Conservation (phyloP, 2,113 vertebrate species). For the Haemorhous mexicanus region DNA sequence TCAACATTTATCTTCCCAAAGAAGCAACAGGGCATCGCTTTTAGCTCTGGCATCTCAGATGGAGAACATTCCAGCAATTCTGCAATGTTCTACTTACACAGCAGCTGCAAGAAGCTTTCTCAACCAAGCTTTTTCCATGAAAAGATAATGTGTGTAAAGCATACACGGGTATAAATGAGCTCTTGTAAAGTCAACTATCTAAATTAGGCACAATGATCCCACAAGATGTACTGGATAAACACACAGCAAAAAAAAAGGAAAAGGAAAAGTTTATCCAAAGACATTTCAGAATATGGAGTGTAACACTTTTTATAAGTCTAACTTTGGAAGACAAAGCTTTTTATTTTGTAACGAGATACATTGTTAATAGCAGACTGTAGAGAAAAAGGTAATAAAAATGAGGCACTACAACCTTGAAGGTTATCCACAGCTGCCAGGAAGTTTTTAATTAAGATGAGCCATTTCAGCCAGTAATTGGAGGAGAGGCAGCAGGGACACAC, state of each 20-base stretch:
- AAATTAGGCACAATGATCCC: background rate
- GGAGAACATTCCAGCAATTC: background rate
- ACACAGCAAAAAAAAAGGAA: background rate
- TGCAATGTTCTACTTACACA: background rate
- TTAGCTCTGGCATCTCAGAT: background rate
- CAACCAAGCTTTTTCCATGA: background rate
- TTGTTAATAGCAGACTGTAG: background rate
- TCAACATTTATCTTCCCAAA: background rate
- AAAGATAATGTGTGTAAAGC: background rate
- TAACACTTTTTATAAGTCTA: constrained; percentile 15
- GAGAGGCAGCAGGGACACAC: background rate
- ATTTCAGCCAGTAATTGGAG: constrained; percentile 5
- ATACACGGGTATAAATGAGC: background rate
- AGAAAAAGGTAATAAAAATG: constrained; percentile 47
- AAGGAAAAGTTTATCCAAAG: constrained; percentile 24
- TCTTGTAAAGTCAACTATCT: background rate
- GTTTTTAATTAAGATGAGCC: constrained; percentile 51
- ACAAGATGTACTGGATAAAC: background rate
- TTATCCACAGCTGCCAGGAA: constrained; percentile 49
- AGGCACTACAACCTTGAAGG: constrained; percentile 13
- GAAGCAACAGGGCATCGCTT: background rate
- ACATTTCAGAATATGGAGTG: constrained; percentile 5
- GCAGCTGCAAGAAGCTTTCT: background rate
- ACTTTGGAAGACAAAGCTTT: constrained; percentile 39
- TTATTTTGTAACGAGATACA: constrained; percentile 36